phyloP scores from a whole-genome alignment of 2,888 invertebrate genomes.

The Drosophila histrio region DNA sequence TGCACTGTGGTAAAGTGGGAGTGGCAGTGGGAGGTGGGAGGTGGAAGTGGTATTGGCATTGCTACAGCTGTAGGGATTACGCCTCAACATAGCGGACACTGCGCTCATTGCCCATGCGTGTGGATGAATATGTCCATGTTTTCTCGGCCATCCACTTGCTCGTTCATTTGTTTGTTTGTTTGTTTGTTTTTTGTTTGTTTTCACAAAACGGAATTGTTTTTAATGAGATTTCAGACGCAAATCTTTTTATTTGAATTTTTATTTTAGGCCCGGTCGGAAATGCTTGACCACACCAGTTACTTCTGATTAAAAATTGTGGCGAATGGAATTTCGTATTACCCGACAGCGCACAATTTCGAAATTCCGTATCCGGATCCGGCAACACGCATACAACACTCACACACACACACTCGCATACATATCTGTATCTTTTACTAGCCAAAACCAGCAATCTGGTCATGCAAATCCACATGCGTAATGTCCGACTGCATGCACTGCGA shows the following conservation, averaged over 20 bases:
- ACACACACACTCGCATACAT: background rate
- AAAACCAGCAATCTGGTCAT: slow-evolving; percentile 25
- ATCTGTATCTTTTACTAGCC: slow-evolving; percentile 21
- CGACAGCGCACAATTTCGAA: slow-evolving; percentile 63
- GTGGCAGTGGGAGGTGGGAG: slow-evolving; percentile 7
- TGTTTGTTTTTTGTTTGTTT: slow-evolving; percentile 49
- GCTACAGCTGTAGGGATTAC: slow-evolving; percentile 62
- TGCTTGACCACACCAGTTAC: slow-evolving; percentile 71
- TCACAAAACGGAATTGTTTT: slow-evolving; percentile 70
- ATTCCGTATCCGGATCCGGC: slow-evolving; percentile 63
- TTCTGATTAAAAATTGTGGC: slow-evolving; percentile 72
- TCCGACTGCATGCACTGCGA: slow-evolving; percentile 10
- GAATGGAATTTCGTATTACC: slow-evolving; percentile 64
- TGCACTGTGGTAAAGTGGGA: slow-evolving; percentile 36
- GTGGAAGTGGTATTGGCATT: slow-evolving; percentile 30
- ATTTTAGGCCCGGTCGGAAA: slow-evolving; percentile 72
- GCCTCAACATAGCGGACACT: slow-evolving; percentile 40
- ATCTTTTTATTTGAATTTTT: slow-evolving; percentile 72
- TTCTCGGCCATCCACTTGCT: slow-evolving; percentile 37
- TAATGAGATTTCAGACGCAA: slow-evolving; percentile 70
- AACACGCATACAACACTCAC: slow-evolving; percentile 10
- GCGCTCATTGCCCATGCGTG: slow-evolving; percentile 42
- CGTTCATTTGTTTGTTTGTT: slow-evolving; percentile 13
- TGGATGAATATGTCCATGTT: slow-evolving; percentile 50
- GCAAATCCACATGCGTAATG: slow-evolving; percentile 28